Evolutionary conservation across 2,888 invertebrate genomes (phyloP), one percentile per base, ranked within the genome.

Genomic region (Choreutis nemorana): DNA sequence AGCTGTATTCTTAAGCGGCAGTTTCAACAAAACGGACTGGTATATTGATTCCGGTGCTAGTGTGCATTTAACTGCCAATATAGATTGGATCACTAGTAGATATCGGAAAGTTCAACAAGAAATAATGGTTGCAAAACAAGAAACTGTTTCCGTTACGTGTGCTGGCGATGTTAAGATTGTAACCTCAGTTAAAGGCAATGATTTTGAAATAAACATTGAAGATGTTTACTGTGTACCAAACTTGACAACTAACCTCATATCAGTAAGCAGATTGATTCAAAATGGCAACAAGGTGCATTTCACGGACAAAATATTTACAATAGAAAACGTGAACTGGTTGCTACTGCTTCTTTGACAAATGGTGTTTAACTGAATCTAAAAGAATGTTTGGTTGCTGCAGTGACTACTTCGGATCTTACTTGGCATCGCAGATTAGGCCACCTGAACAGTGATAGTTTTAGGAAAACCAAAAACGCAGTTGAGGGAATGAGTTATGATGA

Each of bases 1-100:
- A 21, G 32, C 30, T 15, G 33, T 35, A 3, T 37, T 37, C 14
- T 20, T 35, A 2, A 31, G 21, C 23, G 29, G 33, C 1, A 23
- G 8, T 22, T 37, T 30, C 16, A 24, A 13, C 8, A 34, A 28
- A 23, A 20, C 12, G 3, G 28, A 37, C 7, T 37, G 35, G 33
- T 37, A 37, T 14, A 27, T 35, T 15, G 33, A 37, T 16, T 35
- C 34, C 2, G 37, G 35, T 3, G 35, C 33, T 1, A 35, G 34
- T 9, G 14, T 13, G 2, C 31, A 37, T 12, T 14, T 23, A 31
- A 26, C 25, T 7, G 12, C 26, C 31, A 10, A 8, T 8, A 9
- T 7, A 23, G n/a, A 9, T 23, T 23, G 23, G 9, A 9, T 8
- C 5, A 9, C 5, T 23, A 9, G 4, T 23, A 5, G 4, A 5